Evolutionary conservation across 2,888 invertebrate genomes (phyloP).

Genomic region (Philopedon plagiatum): DNA sequence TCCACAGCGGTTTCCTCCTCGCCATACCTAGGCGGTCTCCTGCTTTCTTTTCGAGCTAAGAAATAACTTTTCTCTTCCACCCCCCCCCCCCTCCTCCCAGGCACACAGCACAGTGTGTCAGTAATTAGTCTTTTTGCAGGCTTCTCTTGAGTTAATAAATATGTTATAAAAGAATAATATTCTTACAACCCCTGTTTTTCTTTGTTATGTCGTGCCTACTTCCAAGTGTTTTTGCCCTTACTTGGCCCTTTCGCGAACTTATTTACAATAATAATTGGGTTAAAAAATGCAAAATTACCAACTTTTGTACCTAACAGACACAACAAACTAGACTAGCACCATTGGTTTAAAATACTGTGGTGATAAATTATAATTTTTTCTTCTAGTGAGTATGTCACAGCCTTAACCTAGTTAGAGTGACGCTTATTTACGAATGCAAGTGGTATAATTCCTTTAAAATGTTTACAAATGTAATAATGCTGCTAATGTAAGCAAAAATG

Average conservation of each 20-base stretch:
- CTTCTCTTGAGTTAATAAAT: too few relatives aligned
- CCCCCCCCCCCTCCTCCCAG: too few relatives aligned
- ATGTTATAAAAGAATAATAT: too few relatives aligned
- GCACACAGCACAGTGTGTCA: too few relatives aligned
- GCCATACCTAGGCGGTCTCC: too few relatives aligned
- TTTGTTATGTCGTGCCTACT: too few relatives aligned
- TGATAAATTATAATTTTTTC: conserved; percentile 37
- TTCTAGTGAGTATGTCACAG: conserved; percentile 44
- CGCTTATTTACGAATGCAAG: conserved; percentile 47
- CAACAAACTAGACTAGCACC: conserved; percentile 32
- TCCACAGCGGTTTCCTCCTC: too few relatives aligned
- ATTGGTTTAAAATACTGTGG: conserved; percentile 33
- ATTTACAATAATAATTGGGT: background rate
- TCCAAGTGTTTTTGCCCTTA: too few relatives aligned
- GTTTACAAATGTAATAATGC: conserved; percentile 49
- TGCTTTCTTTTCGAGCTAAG: too few relatives aligned
- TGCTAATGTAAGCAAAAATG: conserved; percentile 49
- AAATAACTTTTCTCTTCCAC: too few relatives aligned
- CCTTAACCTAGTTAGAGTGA: conserved; percentile 47
- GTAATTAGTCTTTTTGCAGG: too few relatives aligned
- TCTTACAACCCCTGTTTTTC: too few relatives aligned
- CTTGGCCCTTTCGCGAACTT: background rate
- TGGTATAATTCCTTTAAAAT: conserved; percentile 49
- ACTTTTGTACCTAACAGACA: conserved; percentile 14
- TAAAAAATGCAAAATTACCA: conserved; percentile 14